Base-by-base conservation (phyloP, 2,888 invertebrate genomes). In the Diaprepes abbreviatus region DNA sequence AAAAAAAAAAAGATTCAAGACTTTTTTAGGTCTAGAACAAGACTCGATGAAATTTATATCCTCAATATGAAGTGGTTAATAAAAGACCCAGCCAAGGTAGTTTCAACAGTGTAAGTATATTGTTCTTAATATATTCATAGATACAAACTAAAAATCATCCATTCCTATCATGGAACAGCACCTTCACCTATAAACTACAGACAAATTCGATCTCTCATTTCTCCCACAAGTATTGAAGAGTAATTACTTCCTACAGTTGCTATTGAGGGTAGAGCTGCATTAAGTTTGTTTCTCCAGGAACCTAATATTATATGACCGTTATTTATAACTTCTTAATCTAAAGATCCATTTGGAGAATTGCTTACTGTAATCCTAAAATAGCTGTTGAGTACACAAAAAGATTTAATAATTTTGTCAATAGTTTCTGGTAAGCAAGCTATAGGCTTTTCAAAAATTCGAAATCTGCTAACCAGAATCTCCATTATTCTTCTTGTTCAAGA, bases 391-490 rank as follows among this genome's bases (percentile, higher is more conserved):
- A 14, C 14, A 12, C 43, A 43, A 33, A 4, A 33, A 31, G 31
- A 40, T 58, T 58, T 58, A 58, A 58, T 58, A 58, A 58, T 40
- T 58, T 58, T 40, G 40, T 58, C 40, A 58, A 58, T 24, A 58
- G 40, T 40, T 24, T 58, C 28, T 58, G 58, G 58, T 12, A 28
- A 58, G 40, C 58, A 58, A 40, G 58, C 58, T 5, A 40, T 58
- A 40, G 43, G 40, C 28, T 58, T 58, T 28, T 55, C 16, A 35
- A 55, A 55, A 55, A 55, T 55, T 36, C 35, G 16, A 55, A 55
- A 35, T 55, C 55, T 16, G 35, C 55, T 55, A 5, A 55, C 35
- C 35, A 55, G 9, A 55, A 35, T 35, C 35, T 55, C 35, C 40
- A 58, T 40, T 24, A 58, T 58, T 28, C 58, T 1, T 16, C 40